A percentile compares a stretch with the other conserved stretches of the same genome.
Evolutionary conservation across 2,113 vertebrate genomes (phyloP).

Genomic region (Dermatemys mawii): DNA sequence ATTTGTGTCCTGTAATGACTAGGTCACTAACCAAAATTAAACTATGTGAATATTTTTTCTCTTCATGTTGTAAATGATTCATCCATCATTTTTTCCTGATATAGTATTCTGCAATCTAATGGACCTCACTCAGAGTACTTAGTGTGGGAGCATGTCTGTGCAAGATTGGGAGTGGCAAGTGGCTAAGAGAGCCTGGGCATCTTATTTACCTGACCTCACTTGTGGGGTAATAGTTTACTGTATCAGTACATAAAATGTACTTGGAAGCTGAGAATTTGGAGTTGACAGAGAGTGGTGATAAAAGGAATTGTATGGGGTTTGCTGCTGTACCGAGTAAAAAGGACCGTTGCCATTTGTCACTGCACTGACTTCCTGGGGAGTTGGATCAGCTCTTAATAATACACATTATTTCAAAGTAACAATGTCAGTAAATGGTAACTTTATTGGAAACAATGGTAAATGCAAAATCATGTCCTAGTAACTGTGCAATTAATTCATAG

Average conservation of each 20-base stretch:
- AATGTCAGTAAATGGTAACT: not conserved
- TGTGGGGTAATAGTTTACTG: slow-evolving; percentile 1
- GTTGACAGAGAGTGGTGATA: not conserved
- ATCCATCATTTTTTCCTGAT: not conserved
- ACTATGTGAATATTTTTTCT: not conserved
- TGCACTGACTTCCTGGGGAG: too few species aligned
- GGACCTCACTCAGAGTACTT: not conserved
- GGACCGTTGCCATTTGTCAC: too few species aligned
- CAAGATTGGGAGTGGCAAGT: not conserved
- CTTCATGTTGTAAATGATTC: not conserved
- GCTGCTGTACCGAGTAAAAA: not conserved
- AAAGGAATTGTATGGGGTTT: slow-evolving; percentile 22
- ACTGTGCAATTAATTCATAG: not conserved
- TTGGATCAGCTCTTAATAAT: too few species aligned
- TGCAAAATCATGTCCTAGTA: not conserved
- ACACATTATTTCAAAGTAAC: not conserved
- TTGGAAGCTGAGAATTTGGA: not conserved
- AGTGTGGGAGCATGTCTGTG: not conserved
- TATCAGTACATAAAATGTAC: not conserved
- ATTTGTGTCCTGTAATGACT: not conserved
- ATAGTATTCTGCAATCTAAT: not conserved
- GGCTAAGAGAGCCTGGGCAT: not conserved
- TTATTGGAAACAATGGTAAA: not conserved
- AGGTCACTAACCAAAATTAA: not conserved
- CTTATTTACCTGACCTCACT: not conserved